These are phyloP conservation scores for Hesperia comma DNA, from an alignment of 2,888 invertebrate species.

Conservation along the genomic window DNA sequence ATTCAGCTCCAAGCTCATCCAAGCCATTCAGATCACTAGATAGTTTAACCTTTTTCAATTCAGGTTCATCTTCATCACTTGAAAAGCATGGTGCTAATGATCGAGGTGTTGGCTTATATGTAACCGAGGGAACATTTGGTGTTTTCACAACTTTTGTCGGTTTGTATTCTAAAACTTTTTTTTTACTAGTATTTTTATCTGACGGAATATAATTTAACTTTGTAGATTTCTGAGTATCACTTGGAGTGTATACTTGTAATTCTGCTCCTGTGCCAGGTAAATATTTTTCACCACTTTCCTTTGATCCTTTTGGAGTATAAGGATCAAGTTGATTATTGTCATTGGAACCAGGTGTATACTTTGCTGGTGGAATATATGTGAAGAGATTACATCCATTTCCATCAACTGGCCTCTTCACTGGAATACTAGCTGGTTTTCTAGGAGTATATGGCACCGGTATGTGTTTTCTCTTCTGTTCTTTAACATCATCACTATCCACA, in stretches of 20 bases:
- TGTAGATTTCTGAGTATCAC: conserved; percentile 54
- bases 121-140: conserved; percentile 56
- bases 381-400: conserved; percentile 71
- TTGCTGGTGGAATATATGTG: conserved; percentile 70
- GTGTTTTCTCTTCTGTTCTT: conserved; percentile 71
- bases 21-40: conserved; percentile 71
- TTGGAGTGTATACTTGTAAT: conserved; percentile 69
- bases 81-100: conserved; percentile 76
- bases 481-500: conserved; percentile 60
- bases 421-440: conserved; percentile 69
- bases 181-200: conserved; percentile 67
- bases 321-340: conserved; percentile 66
- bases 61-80: conserved; percentile 79
- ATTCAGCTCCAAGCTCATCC: conserved; percentile 78
- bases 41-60: conserved; percentile 66
- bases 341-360: conserved; percentile 70
- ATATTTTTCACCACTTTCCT: conserved; percentile 69
- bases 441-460: conserved; percentile 82
- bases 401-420: conserved; percentile 67
- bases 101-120: conserved; percentile 77
- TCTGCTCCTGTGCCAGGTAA: conserved; percentile 69
- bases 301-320: conserved; percentile 70
- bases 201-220: conserved; percentile 76
- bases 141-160: conserved; percentile 66
- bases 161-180: conserved; percentile 76